Conservation (phyloP, 2,888 invertebrate species). For the Deroplatys truncata region DNA sequence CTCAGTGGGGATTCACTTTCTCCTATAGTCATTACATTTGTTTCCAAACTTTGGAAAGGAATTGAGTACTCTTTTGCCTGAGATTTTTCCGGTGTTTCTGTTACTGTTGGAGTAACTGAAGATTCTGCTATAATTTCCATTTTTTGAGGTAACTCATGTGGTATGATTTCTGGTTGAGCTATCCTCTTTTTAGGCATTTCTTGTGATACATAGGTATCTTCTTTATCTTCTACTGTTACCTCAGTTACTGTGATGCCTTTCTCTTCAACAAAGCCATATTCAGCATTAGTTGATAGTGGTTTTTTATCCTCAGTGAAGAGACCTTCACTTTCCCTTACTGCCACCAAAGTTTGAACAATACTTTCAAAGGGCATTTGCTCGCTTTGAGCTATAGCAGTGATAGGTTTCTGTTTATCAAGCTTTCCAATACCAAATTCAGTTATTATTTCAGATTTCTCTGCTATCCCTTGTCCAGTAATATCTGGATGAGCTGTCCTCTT, state of each 20-base stretch:
- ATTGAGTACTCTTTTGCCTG: conserved; percentile 48
- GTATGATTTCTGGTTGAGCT: conserved; percentile 47
- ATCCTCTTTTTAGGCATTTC: conserved; percentile 42
- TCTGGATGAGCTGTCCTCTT: conserved; percentile 32
- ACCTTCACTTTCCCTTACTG: conserved; percentile 53
- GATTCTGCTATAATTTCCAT: conserved; percentile 49
- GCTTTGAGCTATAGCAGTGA: conserved; percentile 48
- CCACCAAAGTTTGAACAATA: conserved; percentile 51
- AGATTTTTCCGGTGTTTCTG: conserved; percentile 36
- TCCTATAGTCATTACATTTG: conserved; percentile 52
- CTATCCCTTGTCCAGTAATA: conserved; percentile 41
- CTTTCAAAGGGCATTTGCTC: conserved; percentile 53
- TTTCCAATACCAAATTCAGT: conserved; percentile 27
- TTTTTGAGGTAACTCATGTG: conserved; percentile 49
- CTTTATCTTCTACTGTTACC: conserved; percentile 49
- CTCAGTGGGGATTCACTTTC: conserved; percentile 56
- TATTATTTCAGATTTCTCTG: conserved; percentile 43
- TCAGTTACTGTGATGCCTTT: conserved; percentile 51
- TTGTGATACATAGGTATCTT: conserved; percentile 44
- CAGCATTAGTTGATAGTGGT: conserved; percentile 50
- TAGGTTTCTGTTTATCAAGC: conserved; percentile 33
- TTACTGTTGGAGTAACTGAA: conserved; percentile 39
- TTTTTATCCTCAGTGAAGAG: conserved; percentile 34
- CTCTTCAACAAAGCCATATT: conserved; percentile 43
- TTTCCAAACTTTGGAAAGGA: conserved; percentile 55